Evolutionary conservation across 1,140 invertebrate genomes (phyloP), one percentile per base, ranked within the genome.

Genomic region (Neodiprion fabricii): DNA sequence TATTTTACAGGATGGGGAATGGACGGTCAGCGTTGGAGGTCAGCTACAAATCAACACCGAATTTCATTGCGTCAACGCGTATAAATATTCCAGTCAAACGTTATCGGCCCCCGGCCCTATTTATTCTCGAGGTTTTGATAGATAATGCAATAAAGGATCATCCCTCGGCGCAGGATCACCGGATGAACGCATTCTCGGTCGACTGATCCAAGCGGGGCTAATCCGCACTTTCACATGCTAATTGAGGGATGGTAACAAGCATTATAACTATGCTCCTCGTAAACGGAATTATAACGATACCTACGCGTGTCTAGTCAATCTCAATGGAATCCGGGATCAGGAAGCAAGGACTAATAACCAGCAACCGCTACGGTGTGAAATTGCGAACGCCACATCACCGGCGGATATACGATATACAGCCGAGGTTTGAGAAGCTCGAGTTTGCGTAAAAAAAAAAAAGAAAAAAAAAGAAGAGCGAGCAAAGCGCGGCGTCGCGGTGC

Each of bases 191-290:
- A 21, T 21, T 21, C 17, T 21, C 17, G 17, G 17, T 21, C 17
- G 17, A 21, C 17, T 21, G 17, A 21, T 21, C 17, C 17, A 21
- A 21, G 17, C 17, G 17, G 17, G 17, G 17, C 17, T 21, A 28
- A 73, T 70, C 47, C 68, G 69, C 68, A 77, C 71, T 71, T 74
- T 75, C 73, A 78, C 77, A 70, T 77, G 74, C 48, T 79, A 71
- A 75, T 75, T 72, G 70, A 74, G 66, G 2, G 49, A 74, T n/a
- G 40, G 76, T 9, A 40, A 40, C 28, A 40, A 40, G 28, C 28
- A 40, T 40, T 40, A 40, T 40, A 40, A 40, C 28, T 5, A 40
- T 40, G 28, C 28, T 40, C 28, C 28, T 40, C 28, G 28, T 40
- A 40, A 40, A 40, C 28, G 28, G 28, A 40, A 40, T 40, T 40